Base-by-base conservation (phyloP, 2,113 vertebrate genomes). In the Cottus gobio region DNA sequence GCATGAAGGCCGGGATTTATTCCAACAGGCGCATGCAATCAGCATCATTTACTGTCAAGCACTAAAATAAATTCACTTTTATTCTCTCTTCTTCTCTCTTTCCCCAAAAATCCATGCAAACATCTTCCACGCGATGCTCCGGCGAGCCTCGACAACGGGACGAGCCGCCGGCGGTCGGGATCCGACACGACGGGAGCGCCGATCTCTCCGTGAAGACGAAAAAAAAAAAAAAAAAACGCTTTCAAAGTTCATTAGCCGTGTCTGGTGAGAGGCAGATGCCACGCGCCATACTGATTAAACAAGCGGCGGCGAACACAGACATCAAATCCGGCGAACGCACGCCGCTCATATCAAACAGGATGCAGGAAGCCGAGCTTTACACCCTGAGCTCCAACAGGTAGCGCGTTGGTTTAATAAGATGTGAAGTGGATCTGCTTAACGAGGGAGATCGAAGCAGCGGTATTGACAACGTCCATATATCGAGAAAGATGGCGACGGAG, bases 171-270 rank as follows among this genome's bases (percentile, higher is more conserved):
- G 5, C n/a, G 63, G 28, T 6, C 37, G 36, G 34, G 46, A 71
- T 63, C 79, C n/a, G 73, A 83, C 74, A 73, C 18, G 57, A 66
- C 13, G 52, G 52, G 54, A 75, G 3, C 57, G 62, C 50, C 65
- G 5, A 61, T 75, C 67, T 50, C 60, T 57, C 52, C 11, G 11
- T 22, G 50, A 31, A 82, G 64, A 84, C 68, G 71, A 57, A 37
- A 82, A 78, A 73, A 57, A 82, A 78, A 73, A 57, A 60, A 64
- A 68, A 39, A 5, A 80, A 62, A 36, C 66, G 39, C 70, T 85
- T 84, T 86, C 76, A 85, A 71, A 87, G 85, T 89, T 91, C 88
- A 90, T 90, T 91, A 84, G 73, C 64, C 71, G 2, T 15, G 67
- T 67, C 83, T 82, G 80, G 56, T 57, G 22, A 64, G 70, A 76